Conservation (phyloP, 1,140 invertebrate species). For the Cydia fagiglandana region DNA sequence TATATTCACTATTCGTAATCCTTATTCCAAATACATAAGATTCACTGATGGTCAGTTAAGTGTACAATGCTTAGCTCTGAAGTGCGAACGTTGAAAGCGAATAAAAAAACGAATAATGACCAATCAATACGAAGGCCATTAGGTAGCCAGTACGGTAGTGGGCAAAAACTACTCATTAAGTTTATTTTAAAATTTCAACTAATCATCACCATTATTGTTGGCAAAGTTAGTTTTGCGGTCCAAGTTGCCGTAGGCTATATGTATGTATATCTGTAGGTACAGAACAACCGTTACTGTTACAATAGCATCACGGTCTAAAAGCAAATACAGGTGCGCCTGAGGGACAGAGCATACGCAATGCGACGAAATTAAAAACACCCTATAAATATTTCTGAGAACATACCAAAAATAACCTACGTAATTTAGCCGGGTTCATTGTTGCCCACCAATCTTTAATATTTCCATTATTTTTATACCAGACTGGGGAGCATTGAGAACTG, state of each 20-base stretch:
- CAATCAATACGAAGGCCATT: constrained; percentile 11
- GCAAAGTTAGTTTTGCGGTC: neutral
- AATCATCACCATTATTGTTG: neutral
- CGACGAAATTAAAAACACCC: too few relatives aligned
- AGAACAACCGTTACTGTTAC: neutral
- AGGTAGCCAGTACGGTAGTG: constrained; percentile 39
- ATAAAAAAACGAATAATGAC: neutral
- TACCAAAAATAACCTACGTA: too few relatives aligned
- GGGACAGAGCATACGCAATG: too few relatives aligned
- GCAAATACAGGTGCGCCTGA: too few relatives aligned
- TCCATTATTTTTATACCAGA: too few relatives aligned
- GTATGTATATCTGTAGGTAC: neutral
- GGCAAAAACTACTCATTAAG: constrained; percentile 44
- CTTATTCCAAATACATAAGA: too few relatives aligned
- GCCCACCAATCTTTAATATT: too few relatives aligned
- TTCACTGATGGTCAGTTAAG: too few relatives aligned
- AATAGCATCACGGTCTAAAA: neutral
- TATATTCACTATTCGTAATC: too few relatives aligned
- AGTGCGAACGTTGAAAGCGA: neutral
- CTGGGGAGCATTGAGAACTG: neutral
- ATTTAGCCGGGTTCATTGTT: too few relatives aligned
- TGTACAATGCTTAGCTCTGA: neutral
- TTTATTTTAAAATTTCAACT: neutral
- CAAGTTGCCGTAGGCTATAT: neutral
- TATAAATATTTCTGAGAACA: too few relatives aligned